These are phyloP conservation scores for Spongia lamella DNA, from an alignment of 37 sponge, comb jelly and placozoan genomes.

Conservation along the genomic window DNA sequence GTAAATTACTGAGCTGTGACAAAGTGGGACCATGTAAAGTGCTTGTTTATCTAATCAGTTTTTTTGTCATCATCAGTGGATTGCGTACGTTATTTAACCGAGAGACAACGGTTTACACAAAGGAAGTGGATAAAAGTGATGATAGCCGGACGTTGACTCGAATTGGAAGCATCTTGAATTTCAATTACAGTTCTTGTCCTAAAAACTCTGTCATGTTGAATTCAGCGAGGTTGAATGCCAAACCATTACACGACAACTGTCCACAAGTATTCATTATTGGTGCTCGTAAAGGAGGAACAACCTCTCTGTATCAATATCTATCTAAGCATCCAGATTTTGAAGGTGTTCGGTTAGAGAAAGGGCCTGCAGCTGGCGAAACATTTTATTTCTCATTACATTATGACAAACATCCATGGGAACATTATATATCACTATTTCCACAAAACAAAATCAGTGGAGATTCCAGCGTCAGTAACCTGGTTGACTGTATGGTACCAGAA, in stretches of 20 bases:
- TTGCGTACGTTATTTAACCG: no score
- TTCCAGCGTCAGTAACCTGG: constrained; percentile 53
- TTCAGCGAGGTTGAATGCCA: neutral
- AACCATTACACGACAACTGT: constrained; percentile 2
- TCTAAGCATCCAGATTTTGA: constrained; percentile 49
- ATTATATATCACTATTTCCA: constrained; percentile 27
- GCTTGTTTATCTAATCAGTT: no score
- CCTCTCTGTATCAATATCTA: constrained; percentile 52
- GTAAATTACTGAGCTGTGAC: no score
- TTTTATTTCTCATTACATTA: constrained; percentile 32
- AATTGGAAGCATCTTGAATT: neutral
- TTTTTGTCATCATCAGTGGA: no score
- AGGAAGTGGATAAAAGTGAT: no score
- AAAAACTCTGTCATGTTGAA: neutral
- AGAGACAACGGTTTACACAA: no score
- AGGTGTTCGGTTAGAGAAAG: constrained; percentile 14
- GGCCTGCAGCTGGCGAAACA: constrained; percentile 17
- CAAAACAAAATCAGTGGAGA: constrained; percentile 54
- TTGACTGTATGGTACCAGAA: constrained; percentile 38
- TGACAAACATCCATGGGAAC: constrained; percentile 3
- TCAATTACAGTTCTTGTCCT: constrained; percentile 3
- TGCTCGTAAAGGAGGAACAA: constrained; percentile 60
- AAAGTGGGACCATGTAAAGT: no score
- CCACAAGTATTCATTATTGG: constrained; percentile 56
- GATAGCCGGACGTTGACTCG: neutral